Evolutionary conservation across 2,888 invertebrate species (phyloP), one percentile per base, ranked within the genome.

Genomic region (Oxycera nigricornis): DNA sequence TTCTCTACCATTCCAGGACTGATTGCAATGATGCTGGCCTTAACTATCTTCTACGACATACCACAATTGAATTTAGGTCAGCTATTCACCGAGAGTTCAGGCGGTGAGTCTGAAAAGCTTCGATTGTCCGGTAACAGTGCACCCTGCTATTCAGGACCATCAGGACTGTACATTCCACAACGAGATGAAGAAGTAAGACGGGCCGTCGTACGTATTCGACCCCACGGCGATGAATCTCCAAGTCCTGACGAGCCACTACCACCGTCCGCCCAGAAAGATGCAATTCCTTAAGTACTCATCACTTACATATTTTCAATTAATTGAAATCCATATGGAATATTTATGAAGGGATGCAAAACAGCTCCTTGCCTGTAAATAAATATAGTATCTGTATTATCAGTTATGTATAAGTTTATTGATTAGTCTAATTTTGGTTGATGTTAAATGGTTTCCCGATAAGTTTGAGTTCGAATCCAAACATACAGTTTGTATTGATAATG

Each of bases 41-140:
- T 95, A 81, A 92, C 94, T 1, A 91, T 94, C 28, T 92, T 95
- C 86, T 94, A 94, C 86, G 94, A 95, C 83, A 94, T 96, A 79
- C 95, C 95, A 2, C 94, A 95, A 86, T 87, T 95, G 79, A 95
- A 95, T 85, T 86, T 95, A 75, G 93, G 94, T 78, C 88, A 91
- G 76, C 89, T 94, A 55, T 94, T 94, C 84, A 90, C 92, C 65
- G 88, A 91, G 77, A 87, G 87, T 67, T 88, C 90, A 67, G 81
- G 82, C 67, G 82, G 83, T 35, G 91, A 91, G 81, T 90, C 91
- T 0, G 92, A 92, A 83, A 91, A 91, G 83, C 88, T 91, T 81
- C 87, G 90, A 4, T 86, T 92, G 41, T 90, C 91, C 65, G 80
- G 81, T n/a, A 81, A 85, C 75, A 85, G 84, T 62, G 82, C 84